These are phyloP conservation scores for Microtus californicus DNA, from an alignment of 2,797 vertebrate species.

Conservation along the genomic window DNA sequence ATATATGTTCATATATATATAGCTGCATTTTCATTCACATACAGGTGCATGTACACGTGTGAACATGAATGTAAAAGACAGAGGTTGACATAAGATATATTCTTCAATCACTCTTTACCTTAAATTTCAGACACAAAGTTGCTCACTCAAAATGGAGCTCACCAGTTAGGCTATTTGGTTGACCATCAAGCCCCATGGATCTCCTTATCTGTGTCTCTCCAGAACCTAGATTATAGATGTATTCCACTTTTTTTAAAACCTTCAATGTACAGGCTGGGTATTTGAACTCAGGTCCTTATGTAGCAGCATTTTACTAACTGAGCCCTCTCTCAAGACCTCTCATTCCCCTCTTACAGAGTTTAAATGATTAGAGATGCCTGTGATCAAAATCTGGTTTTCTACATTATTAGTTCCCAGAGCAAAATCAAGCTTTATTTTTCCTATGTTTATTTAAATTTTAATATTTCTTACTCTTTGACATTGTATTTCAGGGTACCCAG, in stretches of 20 bases:
- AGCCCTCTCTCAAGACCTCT: not conserved
- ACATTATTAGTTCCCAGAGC: not conserved
- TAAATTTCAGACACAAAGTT: not conserved
- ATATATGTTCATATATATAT: not conserved
- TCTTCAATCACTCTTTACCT: not conserved
- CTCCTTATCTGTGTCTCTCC: not conserved
- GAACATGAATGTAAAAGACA: not conserved
- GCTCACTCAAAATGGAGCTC: not conserved
- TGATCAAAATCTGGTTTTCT: not conserved
- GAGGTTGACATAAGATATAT: not conserved
- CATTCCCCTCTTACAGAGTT: not conserved
- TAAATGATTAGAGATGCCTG: not conserved
- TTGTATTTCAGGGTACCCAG: constrained; percentile 4
- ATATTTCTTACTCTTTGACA: not conserved
- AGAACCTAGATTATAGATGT: not conserved
- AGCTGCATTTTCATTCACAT: not conserved
- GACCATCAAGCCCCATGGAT: not conserved
- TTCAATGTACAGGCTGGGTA: not conserved
- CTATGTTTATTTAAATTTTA: not conserved
- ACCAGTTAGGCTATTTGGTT: not conserved
- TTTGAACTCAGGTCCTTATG: not conserved
- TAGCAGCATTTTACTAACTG: no score
- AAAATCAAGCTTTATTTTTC: not conserved
- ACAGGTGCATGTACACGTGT: not conserved
- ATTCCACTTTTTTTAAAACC: not conserved